Evolutionary conservation across 2,797 vertebrate genomes (phyloP).

Genomic region (Sebastes vulpes): DNA sequence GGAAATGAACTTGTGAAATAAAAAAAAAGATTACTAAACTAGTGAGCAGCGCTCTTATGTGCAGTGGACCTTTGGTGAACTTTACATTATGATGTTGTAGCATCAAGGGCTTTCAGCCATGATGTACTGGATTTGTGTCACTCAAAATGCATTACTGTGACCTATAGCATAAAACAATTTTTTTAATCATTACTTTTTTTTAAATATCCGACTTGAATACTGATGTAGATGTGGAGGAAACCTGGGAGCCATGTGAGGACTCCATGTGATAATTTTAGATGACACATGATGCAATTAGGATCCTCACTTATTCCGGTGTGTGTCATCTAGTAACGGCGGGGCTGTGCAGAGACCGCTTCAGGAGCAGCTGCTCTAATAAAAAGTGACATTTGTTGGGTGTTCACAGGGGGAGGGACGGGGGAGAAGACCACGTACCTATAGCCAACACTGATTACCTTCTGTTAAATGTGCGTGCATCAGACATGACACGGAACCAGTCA

Average conservation of each 20-base stretch:
- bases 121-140: background rate
- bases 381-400: slow-evolving; percentile 58
- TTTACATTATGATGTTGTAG: slow-evolving; percentile 6
- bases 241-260: background rate
- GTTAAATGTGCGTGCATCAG: slow-evolving; percentile 14
- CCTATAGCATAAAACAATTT: background rate
- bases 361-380: slow-evolving; percentile 66
- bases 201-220: background rate
- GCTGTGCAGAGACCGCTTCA: slow-evolving; percentile 50
- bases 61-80: background rate
- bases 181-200: background rate
- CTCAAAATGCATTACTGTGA: slow-evolving; percentile 5
- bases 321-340: slow-evolving; percentile 37
- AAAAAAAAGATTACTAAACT: background rate
- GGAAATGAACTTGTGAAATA: slow-evolving; percentile 30
- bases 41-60: background rate
- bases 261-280: slow-evolving; percentile 26
- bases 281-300: slow-evolving; percentile 55
- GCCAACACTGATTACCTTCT: slow-evolving; percentile 54
- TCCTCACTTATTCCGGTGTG: slow-evolving; percentile 40
- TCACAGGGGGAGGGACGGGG: background rate
- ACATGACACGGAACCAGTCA: slow-evolving; percentile 30
- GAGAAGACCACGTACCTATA: slow-evolving; percentile 40
- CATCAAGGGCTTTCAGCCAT: background rate
- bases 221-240: background rate